Percentiles rank a stretch among this genome's conserved stretches.
Conservation (phyloP, 2,888 invertebrate species). For the Agrochola lota region DNA sequence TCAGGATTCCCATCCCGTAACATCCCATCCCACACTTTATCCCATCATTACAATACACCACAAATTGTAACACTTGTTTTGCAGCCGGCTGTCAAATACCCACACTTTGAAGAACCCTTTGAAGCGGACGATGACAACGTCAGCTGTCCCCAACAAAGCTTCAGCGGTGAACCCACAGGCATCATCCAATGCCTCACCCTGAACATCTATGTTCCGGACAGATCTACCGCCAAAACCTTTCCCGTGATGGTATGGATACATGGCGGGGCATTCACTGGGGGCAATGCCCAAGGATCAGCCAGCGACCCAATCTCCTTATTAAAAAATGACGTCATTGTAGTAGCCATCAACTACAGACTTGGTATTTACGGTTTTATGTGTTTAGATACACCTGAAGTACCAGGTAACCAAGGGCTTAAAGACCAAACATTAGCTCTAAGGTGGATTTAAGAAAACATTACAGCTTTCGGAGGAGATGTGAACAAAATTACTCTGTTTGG, state of each 20-base stretch:
- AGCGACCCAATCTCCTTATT: slow-evolving; percentile 26
- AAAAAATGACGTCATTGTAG: slow-evolving; percentile 46
- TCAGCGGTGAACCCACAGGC: slow-evolving; percentile 28
- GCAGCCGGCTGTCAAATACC: slow-evolving; percentile 55
- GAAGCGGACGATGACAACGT: slow-evolving; percentile 42
- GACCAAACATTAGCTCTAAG: slow-evolving; percentile 70
- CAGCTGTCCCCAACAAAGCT: slow-evolving; percentile 28
- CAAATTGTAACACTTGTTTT: slow-evolving; percentile 11
- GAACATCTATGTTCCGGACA: slow-evolving; percentile 62
- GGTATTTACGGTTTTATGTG: slow-evolving; percentile 70
- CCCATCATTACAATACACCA: too few species aligned
- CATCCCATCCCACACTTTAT: too few species aligned
- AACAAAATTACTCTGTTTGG: slow-evolving; percentile 57
- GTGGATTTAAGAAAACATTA: slow-evolving; percentile 62
- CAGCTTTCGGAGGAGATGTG: slow-evolving; percentile 68
- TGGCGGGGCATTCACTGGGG: slow-evolving; percentile 43
- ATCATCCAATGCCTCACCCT: slow-evolving; percentile 59
- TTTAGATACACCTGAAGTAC: slow-evolving; percentile 61
- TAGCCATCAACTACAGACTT: slow-evolving; percentile 46
- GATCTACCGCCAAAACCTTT: neutral
- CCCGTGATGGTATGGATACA: slow-evolving; percentile 55
- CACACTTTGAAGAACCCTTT: slow-evolving; percentile 62
- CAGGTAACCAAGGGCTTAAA: slow-evolving; percentile 75
- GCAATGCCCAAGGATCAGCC: slow-evolving; percentile 6
- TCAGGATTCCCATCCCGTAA: too few species aligned